Evolutionary conservation across 2,113 vertebrate species (phyloP).

Genomic region (Hypanus sabinus): DNA sequence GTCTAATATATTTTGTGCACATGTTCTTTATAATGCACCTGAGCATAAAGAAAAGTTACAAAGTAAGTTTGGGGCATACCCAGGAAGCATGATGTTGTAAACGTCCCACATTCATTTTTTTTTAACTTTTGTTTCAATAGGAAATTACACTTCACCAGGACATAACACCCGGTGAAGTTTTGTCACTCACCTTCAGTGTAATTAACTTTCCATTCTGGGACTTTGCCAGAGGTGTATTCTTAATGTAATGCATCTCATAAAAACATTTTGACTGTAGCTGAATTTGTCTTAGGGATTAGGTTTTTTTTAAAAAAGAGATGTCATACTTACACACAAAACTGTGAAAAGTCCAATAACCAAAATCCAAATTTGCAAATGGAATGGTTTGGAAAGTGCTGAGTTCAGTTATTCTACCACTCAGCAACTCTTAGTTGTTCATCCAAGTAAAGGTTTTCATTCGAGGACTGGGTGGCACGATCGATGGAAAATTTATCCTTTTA

Average conservation of each 20-base stretch:
- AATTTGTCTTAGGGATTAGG: conserved; percentile 2
- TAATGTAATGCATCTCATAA: neutral
- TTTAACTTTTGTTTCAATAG: conserved; percentile 26
- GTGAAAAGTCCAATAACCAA: neutral
- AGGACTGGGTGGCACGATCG: neutral
- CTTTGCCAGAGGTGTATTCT: conserved; percentile 15
- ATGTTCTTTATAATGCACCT: conserved; percentile 27
- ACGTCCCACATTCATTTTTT: neutral
- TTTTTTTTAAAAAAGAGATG: neutral
- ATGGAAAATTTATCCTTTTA: neutral
- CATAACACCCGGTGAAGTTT: neutral
- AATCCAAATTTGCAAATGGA: neutral
- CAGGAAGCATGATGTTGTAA: conserved; percentile 11
- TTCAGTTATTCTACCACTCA: neutral
- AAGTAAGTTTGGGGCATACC: neutral
- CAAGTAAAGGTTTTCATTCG: neutral
- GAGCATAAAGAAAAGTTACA: neutral
- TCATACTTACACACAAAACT: neutral
- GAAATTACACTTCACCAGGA: neutral
- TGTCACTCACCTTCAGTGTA: neutral
- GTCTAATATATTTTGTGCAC: conserved; percentile 35
- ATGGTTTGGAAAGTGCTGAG: conserved; percentile 9
- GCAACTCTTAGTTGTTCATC: neutral
- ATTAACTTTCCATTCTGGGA: neutral
- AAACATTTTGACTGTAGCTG: conserved; percentile 1